A percentile compares a stretch with the other conserved stretches of the same genome.
These are phyloP conservation scores for Neocloeon triangulifer DNA, from an alignment of 1,140 invertebrate genomes.

Conservation along the genomic window DNA sequence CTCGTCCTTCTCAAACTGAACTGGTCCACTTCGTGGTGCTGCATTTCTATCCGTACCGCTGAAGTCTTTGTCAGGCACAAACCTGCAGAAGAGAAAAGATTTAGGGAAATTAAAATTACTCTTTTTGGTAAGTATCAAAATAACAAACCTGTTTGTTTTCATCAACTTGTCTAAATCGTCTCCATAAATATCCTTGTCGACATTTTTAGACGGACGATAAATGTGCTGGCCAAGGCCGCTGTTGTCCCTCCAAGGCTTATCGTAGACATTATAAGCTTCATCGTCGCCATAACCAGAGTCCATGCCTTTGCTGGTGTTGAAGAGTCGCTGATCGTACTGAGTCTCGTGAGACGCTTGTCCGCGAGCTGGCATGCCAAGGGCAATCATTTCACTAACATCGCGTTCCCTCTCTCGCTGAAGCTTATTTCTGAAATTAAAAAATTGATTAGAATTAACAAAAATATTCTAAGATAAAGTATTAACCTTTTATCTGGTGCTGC, in stretches of 20 bases:
- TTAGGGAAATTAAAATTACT: background rate
- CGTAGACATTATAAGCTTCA: slow-evolving; percentile 95
- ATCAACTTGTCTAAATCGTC: slow-evolving; percentile 70
- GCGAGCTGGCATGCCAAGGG: slow-evolving; percentile 83
- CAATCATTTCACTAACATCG: slow-evolving; percentile 97
- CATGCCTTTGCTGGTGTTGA: slow-evolving; percentile 89
- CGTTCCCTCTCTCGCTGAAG: slow-evolving; percentile 79
- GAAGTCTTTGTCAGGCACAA: slow-evolving; percentile 93
- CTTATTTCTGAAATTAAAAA: slow-evolving; percentile 51
- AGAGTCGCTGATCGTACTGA: slow-evolving; percentile 89
- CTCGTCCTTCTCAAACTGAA: slow-evolving; percentile 84
- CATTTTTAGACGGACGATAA: slow-evolving; percentile 73
- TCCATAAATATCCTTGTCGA: slow-evolving; percentile 79
- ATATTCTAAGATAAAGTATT: background rate
- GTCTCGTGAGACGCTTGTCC: slow-evolving; percentile 44
- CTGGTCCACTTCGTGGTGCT: slow-evolving; percentile 61
- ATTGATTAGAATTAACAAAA: too few relatives aligned
- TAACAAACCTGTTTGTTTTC: slow-evolving; percentile 74
- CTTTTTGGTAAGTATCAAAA: background rate
- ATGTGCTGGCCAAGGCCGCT: slow-evolving; percentile 68
- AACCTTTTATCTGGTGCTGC: slow-evolving; percentile 83
- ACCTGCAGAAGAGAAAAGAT: slow-evolving; percentile 24
- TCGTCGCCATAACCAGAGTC: slow-evolving; percentile 94
- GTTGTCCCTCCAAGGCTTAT: slow-evolving; percentile 76
- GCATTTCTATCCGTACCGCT: slow-evolving; percentile 57